phyloP scores from a whole-genome alignment of 2,888 invertebrate species.

The Lypha dubia region DNA sequence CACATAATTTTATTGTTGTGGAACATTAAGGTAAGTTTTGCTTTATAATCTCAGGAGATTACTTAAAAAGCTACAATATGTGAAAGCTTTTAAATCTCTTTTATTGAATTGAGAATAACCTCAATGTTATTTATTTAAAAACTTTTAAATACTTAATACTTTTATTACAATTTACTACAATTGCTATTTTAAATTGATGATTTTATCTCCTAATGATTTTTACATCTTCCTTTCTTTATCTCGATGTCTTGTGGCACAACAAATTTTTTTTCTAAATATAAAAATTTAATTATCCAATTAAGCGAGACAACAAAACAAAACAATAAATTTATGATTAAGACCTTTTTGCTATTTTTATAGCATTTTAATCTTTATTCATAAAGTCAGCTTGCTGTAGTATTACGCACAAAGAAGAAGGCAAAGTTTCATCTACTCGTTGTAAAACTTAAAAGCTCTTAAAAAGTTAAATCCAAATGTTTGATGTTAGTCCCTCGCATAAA shows the following conservation, averaged over 20 bases:
- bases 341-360: constrained; percentile 40
- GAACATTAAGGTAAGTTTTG: no score
- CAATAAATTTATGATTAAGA: constrained; percentile 16
- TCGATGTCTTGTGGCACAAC: background rate
- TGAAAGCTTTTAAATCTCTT: no score
- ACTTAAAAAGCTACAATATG: no score
- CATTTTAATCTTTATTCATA: constrained; percentile 39
- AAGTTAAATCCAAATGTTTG: constrained; percentile 27
- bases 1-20: no score
- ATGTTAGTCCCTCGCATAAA: no score
- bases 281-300: constrained; percentile 53
- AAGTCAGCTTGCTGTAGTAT: background rate
- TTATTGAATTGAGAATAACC: no score
- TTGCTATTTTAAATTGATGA: background rate
- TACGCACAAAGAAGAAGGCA: background rate
- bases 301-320: constrained; percentile 27
- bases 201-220: background rate
- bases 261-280: background rate
- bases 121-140: no score
- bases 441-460: constrained; percentile 53
- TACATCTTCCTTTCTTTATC: background rate
- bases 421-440: constrained; percentile 9
- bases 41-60: no score
- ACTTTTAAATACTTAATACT: no score
- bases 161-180: background rate